Conservation (phyloP, 2,888 invertebrate species). For the Candidula unifasciata region DNA sequence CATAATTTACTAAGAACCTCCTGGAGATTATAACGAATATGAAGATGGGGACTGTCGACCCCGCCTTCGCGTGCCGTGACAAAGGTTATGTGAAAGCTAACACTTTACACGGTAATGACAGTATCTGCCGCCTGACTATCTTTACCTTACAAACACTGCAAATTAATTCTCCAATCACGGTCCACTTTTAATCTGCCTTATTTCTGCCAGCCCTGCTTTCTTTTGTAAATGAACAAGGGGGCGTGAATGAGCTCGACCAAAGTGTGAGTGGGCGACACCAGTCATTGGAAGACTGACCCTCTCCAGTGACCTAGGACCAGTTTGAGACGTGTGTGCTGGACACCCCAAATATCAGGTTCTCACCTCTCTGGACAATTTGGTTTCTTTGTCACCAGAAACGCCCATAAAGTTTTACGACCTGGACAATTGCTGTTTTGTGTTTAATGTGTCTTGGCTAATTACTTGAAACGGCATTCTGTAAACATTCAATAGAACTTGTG, state of each 20-base stretch:
- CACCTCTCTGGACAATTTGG: background rate
- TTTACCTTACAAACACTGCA: too few species aligned
- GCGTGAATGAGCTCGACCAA: slow-evolving; percentile 15
- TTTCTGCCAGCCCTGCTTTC: slow-evolving; percentile 5
- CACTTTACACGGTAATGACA: too few species aligned
- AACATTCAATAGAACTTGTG: slow-evolving; percentile 2
- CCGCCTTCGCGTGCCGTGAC: too few species aligned
- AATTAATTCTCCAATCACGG: background rate
- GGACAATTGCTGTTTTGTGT: slow-evolving; percentile 6
- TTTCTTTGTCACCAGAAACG: slow-evolving; percentile 22
- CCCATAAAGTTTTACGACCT: background rate
- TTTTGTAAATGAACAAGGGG: slow-evolving; percentile 25
- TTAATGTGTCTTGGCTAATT: slow-evolving; percentile 25
- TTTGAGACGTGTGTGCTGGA: background rate
- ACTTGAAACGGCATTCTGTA: background rate
- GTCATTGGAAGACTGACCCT: slow-evolving; percentile 6
- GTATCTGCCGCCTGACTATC: too few species aligned
- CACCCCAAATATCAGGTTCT: too few species aligned
- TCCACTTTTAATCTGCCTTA: background rate
- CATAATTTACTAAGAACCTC: too few species aligned
- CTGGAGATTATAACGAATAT: too few species aligned
- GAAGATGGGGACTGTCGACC: too few species aligned
- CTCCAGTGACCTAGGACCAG: background rate
- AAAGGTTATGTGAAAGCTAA: too few species aligned
- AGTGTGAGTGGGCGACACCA: background rate